Evolutionary conservation across 2,888 invertebrate species (phyloP), one percentile per base, ranked within the genome.

Genomic region (Nymphalis polychloros): DNA sequence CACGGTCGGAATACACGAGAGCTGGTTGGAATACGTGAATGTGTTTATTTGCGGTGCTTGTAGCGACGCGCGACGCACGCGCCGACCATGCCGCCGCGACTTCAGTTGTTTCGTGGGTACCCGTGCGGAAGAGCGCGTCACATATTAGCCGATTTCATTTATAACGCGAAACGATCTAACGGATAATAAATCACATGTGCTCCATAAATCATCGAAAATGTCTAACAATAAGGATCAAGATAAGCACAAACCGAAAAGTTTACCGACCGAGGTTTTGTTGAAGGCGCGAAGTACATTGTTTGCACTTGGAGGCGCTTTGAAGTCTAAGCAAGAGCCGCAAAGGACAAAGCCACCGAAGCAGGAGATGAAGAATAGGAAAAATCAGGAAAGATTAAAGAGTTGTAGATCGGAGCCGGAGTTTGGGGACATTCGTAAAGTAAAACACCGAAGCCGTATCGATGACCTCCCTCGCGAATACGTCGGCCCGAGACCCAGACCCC

Each of bases 11-110:
- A 41, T 41, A 41, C 41, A 41, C 57, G 48, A 59, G 63, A 55
- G 55, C 27, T 59, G 63, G 47, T 63, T 41, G 61, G 53, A 65
- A 69, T 63, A 71, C 65, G 64, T 80, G 83, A 82, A 82, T 83
- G 78, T 87, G 89, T 90, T 89, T 91, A 91, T 91, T 91, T 91
- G 89, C 82, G 86, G 87, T 88, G 81, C 77, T 84, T 80, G 84
- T 80, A 82, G 84, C 81, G 84, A 83, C 84, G 84, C 71, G 76
- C 78, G 76, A 82, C 89, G 86, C 88, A 85, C 85, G 88, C 87
- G 86, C 87, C 81, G 77, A 73, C 82, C 84, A 83, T 81, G 86
- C 86, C 79, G 74, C 76, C 66, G 76, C 71, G 82, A 82, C 82
- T 84, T 86, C 89, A 90, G 90, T 90, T 84, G 86, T 85, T 83